Percentiles rank a stretch among this genome's conserved stretches.
Evolutionary conservation across 2,113 vertebrate species (phyloP).

Genomic region (Castor canadensis): DNA sequence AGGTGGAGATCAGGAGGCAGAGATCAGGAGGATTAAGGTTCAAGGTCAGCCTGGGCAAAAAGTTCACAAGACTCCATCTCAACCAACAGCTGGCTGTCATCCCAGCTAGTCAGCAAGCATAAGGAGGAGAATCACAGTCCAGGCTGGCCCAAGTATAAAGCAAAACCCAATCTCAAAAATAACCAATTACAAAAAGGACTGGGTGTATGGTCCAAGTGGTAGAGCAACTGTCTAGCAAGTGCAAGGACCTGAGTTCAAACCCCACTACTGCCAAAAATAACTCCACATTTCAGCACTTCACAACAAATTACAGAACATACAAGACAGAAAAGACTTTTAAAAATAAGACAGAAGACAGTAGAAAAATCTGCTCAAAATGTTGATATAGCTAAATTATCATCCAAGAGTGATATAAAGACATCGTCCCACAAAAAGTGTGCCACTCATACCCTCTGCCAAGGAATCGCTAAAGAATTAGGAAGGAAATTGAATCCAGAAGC

Average conservation of each 20-base stretch:
- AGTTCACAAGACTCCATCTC: too few relatives aligned
- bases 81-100: too few relatives aligned
- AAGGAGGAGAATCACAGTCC: too few relatives aligned
- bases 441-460: not conserved
- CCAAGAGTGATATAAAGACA: not conserved
- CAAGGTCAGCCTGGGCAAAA: too few relatives aligned
- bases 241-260: too few relatives aligned
- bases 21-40: too few relatives aligned
- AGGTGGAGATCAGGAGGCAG: too few relatives aligned
- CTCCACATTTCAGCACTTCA: not conserved
- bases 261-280: not conserved
- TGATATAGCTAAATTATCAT: not conserved
- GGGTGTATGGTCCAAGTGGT: not conserved
- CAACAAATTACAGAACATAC: not conserved
- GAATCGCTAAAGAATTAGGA: not conserved
- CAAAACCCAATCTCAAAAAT: too few relatives aligned
- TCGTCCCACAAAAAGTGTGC: not conserved
- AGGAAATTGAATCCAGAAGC: not conserved
- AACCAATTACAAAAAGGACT: too few relatives aligned
- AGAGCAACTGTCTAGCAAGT: too few relatives aligned
- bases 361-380: not conserved
- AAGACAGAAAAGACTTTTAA: not conserved
- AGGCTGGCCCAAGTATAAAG: too few relatives aligned
- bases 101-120: too few relatives aligned
- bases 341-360: not conserved